A percentile compares a stretch with the other conserved stretches of the same genome.
Evolutionary conservation across 1,140 invertebrate species (phyloP).

Genomic region (Drosophila nannoptera): DNA sequence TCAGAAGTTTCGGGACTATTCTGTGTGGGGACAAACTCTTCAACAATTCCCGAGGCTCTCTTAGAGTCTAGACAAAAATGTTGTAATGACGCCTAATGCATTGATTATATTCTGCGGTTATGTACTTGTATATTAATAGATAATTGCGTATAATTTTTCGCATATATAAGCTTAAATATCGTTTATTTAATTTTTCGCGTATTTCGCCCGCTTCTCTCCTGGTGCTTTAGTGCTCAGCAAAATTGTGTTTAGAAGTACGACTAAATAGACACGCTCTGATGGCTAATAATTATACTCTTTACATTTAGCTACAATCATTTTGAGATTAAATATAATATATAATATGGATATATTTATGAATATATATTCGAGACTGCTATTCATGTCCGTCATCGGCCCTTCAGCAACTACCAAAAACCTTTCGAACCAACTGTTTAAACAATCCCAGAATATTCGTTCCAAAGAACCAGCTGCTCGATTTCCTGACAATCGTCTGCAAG

Average conservation of each 20-base stretch:
- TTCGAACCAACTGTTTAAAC: background rate
- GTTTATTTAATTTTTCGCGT: constrained; percentile 9
- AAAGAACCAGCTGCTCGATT: constrained; percentile 28
- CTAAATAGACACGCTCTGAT: constrained; percentile 1
- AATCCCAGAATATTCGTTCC: constrained; percentile 21
- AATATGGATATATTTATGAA: constrained; percentile 10
- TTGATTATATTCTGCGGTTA: constrained; percentile 21
- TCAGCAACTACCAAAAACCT: background rate
- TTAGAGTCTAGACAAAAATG: constrained; percentile 45
- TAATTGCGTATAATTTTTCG: constrained; percentile 1
- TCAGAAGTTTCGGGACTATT: background rate
- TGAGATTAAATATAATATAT: constrained; percentile 32
- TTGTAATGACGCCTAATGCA: constrained; percentile 36
- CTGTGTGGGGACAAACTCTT: constrained; percentile 34
- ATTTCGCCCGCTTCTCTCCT: constrained; percentile 9
- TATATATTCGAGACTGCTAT: constrained; percentile 19
- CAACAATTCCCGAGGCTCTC: constrained; percentile 29
- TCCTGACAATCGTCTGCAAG: background rate
- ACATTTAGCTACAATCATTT: constrained; percentile 15
- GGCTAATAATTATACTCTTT: constrained; percentile 21
- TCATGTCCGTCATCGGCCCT: constrained; percentile 1
- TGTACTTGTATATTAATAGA: constrained; percentile 12
- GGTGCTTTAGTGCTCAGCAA: constrained; percentile 61
- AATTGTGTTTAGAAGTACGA: constrained; percentile 40
- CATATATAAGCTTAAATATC: background rate